Conservation (phyloP, 1,140 invertebrate species). For the Ectropis grisescens region DNA sequence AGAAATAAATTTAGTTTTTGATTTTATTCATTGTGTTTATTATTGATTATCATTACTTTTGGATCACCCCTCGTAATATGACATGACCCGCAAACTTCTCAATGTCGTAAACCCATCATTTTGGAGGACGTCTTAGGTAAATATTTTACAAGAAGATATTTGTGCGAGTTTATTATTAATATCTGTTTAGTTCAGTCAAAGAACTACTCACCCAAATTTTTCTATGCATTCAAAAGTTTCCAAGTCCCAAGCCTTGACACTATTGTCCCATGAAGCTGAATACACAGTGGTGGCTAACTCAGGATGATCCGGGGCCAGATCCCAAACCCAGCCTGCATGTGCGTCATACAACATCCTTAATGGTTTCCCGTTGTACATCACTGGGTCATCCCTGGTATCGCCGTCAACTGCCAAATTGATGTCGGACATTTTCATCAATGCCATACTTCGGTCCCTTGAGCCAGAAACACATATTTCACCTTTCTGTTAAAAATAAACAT, state of each 20-base stretch:
- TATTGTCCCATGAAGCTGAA: conserved; percentile 67
- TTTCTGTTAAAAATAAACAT: conserved; percentile 29
- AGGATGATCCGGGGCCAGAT: conserved; percentile 42
- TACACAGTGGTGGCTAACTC: conserved; percentile 36
- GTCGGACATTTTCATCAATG: conserved; percentile 42
- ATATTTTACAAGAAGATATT: no score
- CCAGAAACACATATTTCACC: conserved; percentile 59
- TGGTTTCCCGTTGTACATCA: conserved; percentile 22
- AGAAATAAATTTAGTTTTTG: no score
- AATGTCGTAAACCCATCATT: no score
- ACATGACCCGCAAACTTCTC: no score
- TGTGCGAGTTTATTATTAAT: no score
- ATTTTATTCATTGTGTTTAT: no score
- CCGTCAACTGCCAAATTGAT: conserved; percentile 20
- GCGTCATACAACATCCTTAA: conserved; percentile 38
- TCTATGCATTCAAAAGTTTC: conserved; percentile 35
- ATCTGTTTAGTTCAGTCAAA: no score
- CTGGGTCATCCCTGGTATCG: conserved; percentile 9
- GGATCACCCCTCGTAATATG: no score
- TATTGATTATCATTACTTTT: no score
- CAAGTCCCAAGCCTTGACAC: conserved; percentile 63
- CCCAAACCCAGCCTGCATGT: conserved; percentile 65
- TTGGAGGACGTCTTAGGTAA: no score
- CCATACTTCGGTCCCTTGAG: conserved; percentile 54
- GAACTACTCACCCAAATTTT: conserved; percentile 50